Evolutionary conservation across 2,888 invertebrate genomes (phyloP), one percentile per base, ranked within the genome.

Genomic region (Ramazzottius varieornatus): DNA sequence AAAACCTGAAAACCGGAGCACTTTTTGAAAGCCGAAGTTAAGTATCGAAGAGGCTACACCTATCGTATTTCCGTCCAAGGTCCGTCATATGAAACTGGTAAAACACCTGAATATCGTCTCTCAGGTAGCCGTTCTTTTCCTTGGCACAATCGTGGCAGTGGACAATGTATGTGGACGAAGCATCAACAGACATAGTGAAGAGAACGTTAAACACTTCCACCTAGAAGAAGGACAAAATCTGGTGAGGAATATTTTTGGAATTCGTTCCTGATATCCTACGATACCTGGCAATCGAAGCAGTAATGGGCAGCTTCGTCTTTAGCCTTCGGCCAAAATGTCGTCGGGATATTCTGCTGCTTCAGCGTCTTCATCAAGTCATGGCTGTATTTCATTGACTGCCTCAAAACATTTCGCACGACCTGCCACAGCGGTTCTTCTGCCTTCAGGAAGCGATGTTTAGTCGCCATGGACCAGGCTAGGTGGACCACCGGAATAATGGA

Each of bases 401-500:
- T 74, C 70, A 96, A 81, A 33, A 71, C 72, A 20, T 33, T 16
- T 8, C 63, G 64, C 16, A 64, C 40, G 1, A 65, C 33, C 63
- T 65, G 63, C 63, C 64, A 33, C 66, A 65, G 33, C 33, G 32
- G 66, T 32, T 64, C 64, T 2, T 65, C 66, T 34, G 63, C 63
- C 4, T 64, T 63, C 4, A n/a, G 32, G 32, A 64, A 33, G 32
- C 1, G 89, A 72, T 98, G 88, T 79, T 98, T 96, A 72, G 91
- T 83, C 64, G 93, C 93, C 71, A 98, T 79, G 78, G 96, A 96
- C 98, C 96, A 98, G 69, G 92, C 87, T 66, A 99, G 81, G 79
- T 96, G 94, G 70, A 94, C 84, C 91, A 98, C 92, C 8, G 98
- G 98, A 68, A 98, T 96, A 73, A 96, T 92, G 68, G 93, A 93